Evolutionary conservation across 2,797 vertebrate species (phyloP).

Genomic region (Enteromius afrohamiltoni): DNA sequence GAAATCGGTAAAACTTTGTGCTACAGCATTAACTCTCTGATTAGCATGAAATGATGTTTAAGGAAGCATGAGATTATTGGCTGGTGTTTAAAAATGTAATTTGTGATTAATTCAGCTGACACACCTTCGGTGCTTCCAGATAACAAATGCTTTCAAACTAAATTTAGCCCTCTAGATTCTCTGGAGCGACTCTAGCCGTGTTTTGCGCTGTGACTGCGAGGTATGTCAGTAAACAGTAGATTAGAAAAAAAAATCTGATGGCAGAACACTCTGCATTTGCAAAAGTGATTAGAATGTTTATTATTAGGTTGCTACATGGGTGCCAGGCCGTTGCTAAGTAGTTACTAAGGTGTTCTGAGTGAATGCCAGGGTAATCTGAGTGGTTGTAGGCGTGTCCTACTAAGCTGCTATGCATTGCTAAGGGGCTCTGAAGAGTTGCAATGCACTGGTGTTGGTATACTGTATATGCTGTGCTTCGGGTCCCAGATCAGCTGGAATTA

Average conservation of each 20-base stretch:
- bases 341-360: neutral
- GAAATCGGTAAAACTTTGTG: neutral
- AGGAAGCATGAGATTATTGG: slow-evolving; percentile 12
- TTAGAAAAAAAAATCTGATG: neutral
- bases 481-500: too few relatives aligned
- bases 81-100: slow-evolving; percentile 11
- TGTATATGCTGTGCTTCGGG: too few relatives aligned
- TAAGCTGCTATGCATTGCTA: too few relatives aligned
- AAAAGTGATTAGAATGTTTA: neutral
- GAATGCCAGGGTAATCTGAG: neutral
- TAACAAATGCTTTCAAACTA: slow-evolving; percentile 5
- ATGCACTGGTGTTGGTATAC: too few relatives aligned
- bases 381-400: too few relatives aligned
- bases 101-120: neutral
- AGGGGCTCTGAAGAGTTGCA: too few relatives aligned
- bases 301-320: neutral
- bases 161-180: neutral
- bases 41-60: slow-evolving; percentile 16
- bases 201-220: neutral
- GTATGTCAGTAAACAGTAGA: neutral
- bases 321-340: neutral
- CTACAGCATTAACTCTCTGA: neutral
- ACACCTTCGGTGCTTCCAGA: neutral
- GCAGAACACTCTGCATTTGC: neutral
- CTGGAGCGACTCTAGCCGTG: neutral